phyloP scores from a whole-genome alignment of 2,888 invertebrate genomes.

The Melanostoma mellinum region DNA sequence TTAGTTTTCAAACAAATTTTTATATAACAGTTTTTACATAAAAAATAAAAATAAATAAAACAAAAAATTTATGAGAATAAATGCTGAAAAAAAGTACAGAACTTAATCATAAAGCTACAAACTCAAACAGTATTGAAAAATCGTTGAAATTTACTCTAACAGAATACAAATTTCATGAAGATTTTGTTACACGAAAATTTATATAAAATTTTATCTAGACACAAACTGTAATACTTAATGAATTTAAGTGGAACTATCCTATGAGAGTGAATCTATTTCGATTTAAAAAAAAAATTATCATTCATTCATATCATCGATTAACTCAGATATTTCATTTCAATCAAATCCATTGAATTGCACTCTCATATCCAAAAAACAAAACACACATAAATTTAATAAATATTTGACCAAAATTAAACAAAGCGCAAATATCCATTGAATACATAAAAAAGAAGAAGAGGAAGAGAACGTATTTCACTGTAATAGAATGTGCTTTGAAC shows the following conservation, averaged over 20 bases:
- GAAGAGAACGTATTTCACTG: conserved; percentile 36
- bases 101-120: conserved; percentile 72
- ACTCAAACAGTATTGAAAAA: conserved; percentile 72
- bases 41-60: conserved; percentile 36
- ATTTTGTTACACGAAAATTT: conserved; percentile 23
- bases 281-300: conserved; percentile 35
- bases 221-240: conserved; percentile 41
- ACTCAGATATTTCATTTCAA: conserved; percentile 56
- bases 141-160: conserved; percentile 52
- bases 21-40: conserved; percentile 68
- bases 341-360: conserved; percentile 66
- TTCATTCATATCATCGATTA: conserved; percentile 59
- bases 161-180: conserved; percentile 15
- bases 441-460: conserved; percentile 5
- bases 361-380: conserved; percentile 36
- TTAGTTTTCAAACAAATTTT: conserved; percentile 54
- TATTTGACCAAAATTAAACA: conserved; percentile 60
- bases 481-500: conserved; percentile 62
- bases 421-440: conserved; percentile 11
- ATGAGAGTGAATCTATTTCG: conserved; percentile 61
- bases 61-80: conserved; percentile 55
- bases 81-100: conserved; percentile 61
- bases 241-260: conserved; percentile 45
- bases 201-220: conserved; percentile 22
- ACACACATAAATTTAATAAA: conserved; percentile 30